phyloP scores from a whole-genome alignment of 2,113 vertebrate genomes.

The Chelonoidis abingdonii region DNA sequence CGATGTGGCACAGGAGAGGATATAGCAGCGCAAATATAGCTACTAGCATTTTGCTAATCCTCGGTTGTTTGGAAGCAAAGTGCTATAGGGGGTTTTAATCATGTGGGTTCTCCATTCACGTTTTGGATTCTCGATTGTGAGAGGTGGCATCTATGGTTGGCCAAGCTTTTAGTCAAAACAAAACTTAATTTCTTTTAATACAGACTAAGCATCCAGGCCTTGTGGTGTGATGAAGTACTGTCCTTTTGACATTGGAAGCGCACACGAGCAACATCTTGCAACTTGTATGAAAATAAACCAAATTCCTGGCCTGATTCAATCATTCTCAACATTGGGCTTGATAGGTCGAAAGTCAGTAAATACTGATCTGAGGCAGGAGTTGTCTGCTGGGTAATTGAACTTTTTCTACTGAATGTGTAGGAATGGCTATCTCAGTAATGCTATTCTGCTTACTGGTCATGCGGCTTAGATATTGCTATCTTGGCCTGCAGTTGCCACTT shows the following conservation, averaged over 20 bases:
- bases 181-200: neutral
- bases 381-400: neutral
- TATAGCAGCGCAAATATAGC: neutral
- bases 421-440: neutral
- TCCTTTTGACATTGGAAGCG: neutral
- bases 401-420: neutral
- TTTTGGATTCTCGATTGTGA: neutral
- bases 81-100: neutral
- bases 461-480: fast-evolving
- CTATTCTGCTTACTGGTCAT: neutral
- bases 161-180: neutral
- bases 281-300: neutral
- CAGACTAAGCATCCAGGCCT: neutral
- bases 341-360: neutral
- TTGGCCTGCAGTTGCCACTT: neutral
- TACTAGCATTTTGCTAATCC: neutral
- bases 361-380: neutral
- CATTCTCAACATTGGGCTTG: neutral
- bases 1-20: neutral
- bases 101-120: neutral
- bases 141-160: neutral
- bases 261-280: neutral
- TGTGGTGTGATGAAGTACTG: neutral
- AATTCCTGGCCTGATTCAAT: neutral
- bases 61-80: neutral